Evolutionary conservation across 2,888 invertebrate species (phyloP).

Genomic region (Leucoma salicis): DNA sequence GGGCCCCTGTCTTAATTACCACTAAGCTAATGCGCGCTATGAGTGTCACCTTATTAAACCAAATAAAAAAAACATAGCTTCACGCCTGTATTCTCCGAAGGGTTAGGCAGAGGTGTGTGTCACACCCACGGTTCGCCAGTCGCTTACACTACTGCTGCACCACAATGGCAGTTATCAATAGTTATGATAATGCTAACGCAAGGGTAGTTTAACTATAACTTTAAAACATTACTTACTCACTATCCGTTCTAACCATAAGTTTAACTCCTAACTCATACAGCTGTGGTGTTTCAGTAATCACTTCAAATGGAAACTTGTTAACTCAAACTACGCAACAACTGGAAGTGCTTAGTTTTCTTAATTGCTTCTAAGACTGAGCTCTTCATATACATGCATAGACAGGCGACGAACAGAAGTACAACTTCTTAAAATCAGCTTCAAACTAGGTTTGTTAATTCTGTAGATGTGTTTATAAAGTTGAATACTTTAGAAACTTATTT

Average conservation of each 20-base stretch:
- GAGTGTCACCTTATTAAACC: no score
- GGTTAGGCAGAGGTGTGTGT: no score
- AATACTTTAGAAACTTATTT: no score
- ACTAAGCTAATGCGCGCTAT: no score
- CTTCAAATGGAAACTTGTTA: slow-evolving; percentile 21
- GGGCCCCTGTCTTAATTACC: no score
- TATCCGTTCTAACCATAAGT: not conserved
- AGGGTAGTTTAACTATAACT: not conserved
- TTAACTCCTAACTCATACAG: not conserved
- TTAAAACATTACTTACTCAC: not conserved
- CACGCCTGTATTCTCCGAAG: no score
- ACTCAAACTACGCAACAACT: slow-evolving; percentile 13
- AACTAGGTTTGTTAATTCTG: not conserved
- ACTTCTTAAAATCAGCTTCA: slow-evolving; percentile 3
- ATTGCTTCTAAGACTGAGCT: slow-evolving; percentile 20
- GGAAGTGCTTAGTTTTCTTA: slow-evolving; percentile 22
- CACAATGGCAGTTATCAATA: no score
- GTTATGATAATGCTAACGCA: no score
- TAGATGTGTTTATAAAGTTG: no score
- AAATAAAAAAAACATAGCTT: no score
- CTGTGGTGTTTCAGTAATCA: slow-evolving; percentile 6
- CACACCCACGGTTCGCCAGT: no score
- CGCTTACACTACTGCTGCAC: no score
- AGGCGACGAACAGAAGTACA: slow-evolving; percentile 5
- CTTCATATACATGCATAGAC: slow-evolving; percentile 6